phyloP scores from a whole-genome alignment of 2,113 vertebrate species.

The Apaloderma vittatum region DNA sequence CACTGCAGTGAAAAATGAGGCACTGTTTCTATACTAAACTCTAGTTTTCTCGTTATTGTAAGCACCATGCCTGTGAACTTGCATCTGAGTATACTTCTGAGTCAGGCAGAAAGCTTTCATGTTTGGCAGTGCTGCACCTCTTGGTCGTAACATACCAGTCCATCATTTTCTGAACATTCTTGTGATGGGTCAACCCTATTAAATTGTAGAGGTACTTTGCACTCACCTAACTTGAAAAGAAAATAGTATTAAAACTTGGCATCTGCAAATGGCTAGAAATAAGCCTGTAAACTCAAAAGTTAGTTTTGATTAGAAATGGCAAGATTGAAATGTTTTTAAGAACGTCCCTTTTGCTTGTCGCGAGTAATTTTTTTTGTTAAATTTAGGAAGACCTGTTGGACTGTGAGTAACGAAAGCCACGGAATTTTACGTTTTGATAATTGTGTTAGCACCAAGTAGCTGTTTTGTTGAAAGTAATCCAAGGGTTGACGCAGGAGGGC shows the following conservation, averaged over 20 bases:
- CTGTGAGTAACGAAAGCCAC: background rate
- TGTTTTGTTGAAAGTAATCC: background rate
- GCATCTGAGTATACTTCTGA: background rate
- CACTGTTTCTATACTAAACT: background rate
- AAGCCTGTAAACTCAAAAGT: background rate
- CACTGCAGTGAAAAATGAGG: background rate
- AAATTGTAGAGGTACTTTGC: background rate
- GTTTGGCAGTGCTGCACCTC: background rate
- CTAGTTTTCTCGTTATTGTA: background rate
- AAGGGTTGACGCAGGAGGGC: background rate
- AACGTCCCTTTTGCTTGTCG: background rate
- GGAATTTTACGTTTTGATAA: background rate
- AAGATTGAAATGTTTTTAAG: background rate
- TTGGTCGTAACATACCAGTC: background rate
- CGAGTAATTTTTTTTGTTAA: background rate
- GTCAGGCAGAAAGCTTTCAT: background rate
- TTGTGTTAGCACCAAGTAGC: background rate
- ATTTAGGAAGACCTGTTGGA: background rate
- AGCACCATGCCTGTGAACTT: rapidly evolving
- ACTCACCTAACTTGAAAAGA: background rate
- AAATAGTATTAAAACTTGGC: background rate
- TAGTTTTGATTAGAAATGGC: background rate
- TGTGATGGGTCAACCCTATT: background rate
- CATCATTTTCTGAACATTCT: background rate
- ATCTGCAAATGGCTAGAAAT: background rate